phyloP scores from a whole-genome alignment of 35 echinoderm and acorn worm species.

The Apostichopus californicus region DNA sequence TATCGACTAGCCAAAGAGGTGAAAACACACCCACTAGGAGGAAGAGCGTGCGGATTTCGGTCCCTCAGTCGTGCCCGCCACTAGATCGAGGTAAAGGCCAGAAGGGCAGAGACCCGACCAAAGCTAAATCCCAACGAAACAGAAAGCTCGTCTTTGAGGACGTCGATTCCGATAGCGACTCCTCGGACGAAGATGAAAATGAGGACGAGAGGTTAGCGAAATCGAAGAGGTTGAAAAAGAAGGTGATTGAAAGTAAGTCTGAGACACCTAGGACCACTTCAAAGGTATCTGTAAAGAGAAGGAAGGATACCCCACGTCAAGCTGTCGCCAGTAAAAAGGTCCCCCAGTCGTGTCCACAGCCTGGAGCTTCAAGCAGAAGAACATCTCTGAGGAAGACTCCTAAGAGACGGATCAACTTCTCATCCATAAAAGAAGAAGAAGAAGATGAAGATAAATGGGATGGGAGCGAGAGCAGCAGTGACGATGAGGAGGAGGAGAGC shows the following conservation, averaged over 20 bases:
- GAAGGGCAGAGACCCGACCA: neutral
- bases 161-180: neutral
- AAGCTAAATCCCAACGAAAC: neutral
- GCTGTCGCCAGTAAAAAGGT: neutral
- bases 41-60: neutral
- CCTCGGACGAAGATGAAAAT: neutral
- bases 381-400: neutral
- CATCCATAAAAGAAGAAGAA: conserved; percentile 41
- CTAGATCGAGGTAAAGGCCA: neutral
- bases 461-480: conserved; percentile 5
- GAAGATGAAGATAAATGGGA: conserved; percentile 2
- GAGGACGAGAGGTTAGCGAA: neutral
- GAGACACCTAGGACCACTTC: neutral
- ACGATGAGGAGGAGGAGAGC: neutral
- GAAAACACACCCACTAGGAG: conserved; percentile 28
- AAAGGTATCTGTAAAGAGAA: neutral
- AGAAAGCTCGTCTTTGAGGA: conserved; percentile 20
- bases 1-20: neutral
- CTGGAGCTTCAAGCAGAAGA: neutral
- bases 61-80: conserved; percentile 38
- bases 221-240: neutral
- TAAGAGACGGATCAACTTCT: conserved; percentile 41
- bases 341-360: neutral
- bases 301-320: conserved; percentile 1
- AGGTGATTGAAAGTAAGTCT: neutral